Percentiles rank a stretch among this genome's conserved stretches.
Evolutionary conservation across 1,140 invertebrate genomes (phyloP).

Genomic region (Drosophila subobscura): DNA sequence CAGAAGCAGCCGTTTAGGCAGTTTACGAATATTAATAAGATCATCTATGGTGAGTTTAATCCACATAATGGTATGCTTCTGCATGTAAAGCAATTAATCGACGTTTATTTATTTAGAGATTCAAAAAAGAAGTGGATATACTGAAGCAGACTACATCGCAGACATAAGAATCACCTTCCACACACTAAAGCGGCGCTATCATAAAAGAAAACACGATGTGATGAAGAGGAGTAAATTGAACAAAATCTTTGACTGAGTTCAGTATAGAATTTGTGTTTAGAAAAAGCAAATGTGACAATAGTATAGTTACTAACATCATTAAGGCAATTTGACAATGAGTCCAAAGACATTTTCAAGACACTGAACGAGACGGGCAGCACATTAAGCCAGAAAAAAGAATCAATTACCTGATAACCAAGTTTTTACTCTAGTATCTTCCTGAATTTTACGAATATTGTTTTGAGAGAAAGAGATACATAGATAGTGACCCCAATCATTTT

Average conservation of each 20-base stretch:
- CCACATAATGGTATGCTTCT: background rate
- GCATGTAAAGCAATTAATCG: background rate
- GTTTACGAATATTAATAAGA: conserved; percentile 38
- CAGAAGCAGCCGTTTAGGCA: conserved; percentile 33
- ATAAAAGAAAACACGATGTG: conserved; percentile 23
- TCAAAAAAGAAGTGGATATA: conserved; percentile 25
- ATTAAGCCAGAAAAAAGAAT: too few species aligned
- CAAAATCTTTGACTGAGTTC: conserved; percentile 6
- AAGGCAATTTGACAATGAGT: too few species aligned
- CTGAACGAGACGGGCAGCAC: too few species aligned
- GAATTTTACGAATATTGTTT: too few species aligned
- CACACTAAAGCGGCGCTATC: conserved; percentile 11
- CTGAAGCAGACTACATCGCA: conserved; percentile 24
- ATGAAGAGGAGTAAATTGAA: background rate
- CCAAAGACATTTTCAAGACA: too few species aligned
- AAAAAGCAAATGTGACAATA: too few species aligned
- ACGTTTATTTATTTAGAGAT: conserved; percentile 7
- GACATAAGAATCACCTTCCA: conserved; percentile 27
- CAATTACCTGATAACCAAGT: too few species aligned
- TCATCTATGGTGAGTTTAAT: conserved; percentile 27
- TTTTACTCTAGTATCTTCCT: too few species aligned
- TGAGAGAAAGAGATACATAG: too few species aligned
- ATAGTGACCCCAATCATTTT: too few species aligned
- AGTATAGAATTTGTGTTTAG: background rate
- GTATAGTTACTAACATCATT: too few species aligned